These are phyloP conservation scores for Scaptomyza hsui DNA, from an alignment of 1,140 invertebrate species.

Conservation along the genomic window DNA sequence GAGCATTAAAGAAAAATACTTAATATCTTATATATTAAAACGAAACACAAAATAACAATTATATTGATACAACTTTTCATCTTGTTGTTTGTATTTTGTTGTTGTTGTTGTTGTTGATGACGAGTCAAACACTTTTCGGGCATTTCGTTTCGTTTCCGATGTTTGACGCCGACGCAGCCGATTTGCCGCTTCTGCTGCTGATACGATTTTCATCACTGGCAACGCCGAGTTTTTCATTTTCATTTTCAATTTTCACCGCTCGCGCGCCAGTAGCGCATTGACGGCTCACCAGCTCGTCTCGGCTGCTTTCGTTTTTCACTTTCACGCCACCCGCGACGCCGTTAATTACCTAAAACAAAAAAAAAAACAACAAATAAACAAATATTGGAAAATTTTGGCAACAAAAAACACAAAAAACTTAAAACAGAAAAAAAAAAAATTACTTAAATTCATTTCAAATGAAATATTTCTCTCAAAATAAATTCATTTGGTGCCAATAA, in stretches of 20 bases:
- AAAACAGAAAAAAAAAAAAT: constrained; percentile 6
- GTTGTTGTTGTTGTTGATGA: constrained; percentile 25
- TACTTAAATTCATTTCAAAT: constrained; percentile 18
- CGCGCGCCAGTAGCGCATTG: constrained; percentile 80
- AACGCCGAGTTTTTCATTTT: constrained; percentile 77
- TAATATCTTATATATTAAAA: constrained; percentile 17
- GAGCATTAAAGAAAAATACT: constrained; percentile 17
- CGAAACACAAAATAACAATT: constrained; percentile 72
- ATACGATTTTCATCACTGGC: constrained; percentile 63
- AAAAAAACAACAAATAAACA: background rate
- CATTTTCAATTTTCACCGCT: constrained; percentile 80
- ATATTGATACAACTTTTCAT: constrained; percentile 46
- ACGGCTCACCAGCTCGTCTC: constrained; percentile 82
- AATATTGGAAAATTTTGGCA: background rate
- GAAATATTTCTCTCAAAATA: constrained; percentile 14
- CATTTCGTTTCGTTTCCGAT: constrained; percentile 65
- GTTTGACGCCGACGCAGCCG: constrained; percentile 69
- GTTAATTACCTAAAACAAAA: constrained; percentile 10
- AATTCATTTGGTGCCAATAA: constrained; percentile 4
- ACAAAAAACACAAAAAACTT: constrained; percentile 1
- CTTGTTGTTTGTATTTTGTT: constrained; percentile 4
- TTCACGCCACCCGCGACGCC: constrained; percentile 22
- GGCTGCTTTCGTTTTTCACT: constrained; percentile 60
- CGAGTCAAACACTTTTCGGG: constrained; percentile 69
- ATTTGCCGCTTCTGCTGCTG: constrained; percentile 59